Conservation (phyloP, 2,113 vertebrate species). For the Sula dactylatra region DNA sequence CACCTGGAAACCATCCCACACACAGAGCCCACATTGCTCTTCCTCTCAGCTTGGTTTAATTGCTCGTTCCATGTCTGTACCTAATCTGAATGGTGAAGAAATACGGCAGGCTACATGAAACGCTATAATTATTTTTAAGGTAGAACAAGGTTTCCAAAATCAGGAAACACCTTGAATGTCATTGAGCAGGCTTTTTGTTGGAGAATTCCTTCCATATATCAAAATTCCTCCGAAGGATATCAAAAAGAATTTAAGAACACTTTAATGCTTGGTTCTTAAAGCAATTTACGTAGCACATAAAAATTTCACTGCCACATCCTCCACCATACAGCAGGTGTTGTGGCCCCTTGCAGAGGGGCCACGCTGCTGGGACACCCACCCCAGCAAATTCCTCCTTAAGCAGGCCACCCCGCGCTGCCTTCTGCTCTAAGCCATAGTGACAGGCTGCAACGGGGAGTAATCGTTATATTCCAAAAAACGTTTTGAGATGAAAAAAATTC, state of each 20-base stretch:
- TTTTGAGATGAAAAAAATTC: neutral
- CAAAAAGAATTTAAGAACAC: neutral
- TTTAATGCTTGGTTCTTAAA: neutral
- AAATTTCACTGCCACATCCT: neutral
- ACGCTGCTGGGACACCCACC: neutral
- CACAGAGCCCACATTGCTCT: slow-evolving; percentile 37
- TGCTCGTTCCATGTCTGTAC: slow-evolving; percentile 38
- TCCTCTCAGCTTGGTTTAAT: slow-evolving; percentile 63
- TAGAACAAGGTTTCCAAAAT: neutral
- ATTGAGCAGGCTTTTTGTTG: neutral
- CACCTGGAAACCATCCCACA: slow-evolving; percentile 63
- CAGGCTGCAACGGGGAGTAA: neutral
- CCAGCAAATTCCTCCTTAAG: neutral
- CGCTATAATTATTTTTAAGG: neutral
- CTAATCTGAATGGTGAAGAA: neutral
- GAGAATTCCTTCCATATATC: neutral
- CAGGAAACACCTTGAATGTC: neutral
- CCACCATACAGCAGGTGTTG: neutral
- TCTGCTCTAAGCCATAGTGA: neutral
- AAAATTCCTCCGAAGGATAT: neutral
- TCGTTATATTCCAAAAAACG: neutral
- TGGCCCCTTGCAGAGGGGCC: neutral
- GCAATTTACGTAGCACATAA: neutral
- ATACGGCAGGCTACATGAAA: neutral
- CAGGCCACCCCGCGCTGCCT: accelerated